Evolutionary conservation across 2,797 vertebrate genomes (phyloP).

Genomic region (Falco peregrinus): DNA sequence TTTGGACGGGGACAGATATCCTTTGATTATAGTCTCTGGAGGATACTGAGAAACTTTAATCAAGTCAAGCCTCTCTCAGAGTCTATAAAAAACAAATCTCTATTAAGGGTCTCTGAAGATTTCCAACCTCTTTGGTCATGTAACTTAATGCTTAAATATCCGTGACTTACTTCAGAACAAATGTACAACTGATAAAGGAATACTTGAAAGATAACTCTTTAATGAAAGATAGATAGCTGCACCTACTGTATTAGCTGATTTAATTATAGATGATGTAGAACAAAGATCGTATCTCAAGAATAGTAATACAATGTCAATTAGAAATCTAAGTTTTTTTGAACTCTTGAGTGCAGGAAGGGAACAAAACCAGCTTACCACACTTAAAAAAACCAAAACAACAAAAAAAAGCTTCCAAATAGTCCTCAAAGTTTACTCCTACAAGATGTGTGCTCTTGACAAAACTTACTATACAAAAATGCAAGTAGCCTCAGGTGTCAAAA

Average conservation of each 20-base stretch:
- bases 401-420: neutral
- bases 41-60: neutral
- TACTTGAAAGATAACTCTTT: slow-evolving; percentile 10
- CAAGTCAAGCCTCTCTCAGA: neutral
- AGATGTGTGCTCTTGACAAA: neutral
- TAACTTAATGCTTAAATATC: neutral
- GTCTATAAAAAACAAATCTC: neutral
- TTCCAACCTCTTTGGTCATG: neutral
- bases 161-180: neutral
- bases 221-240: neutral
- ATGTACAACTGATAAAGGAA: neutral
- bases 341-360: neutral
- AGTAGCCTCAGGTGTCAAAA: neutral
- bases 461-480: neutral
- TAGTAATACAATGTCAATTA: neutral
- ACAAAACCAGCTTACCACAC: neutral
- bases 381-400: neutral
- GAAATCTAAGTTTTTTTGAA: slow-evolving; percentile 11
- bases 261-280: slow-evolving; percentile 1
- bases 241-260: neutral
- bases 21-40: neutral
- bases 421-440: neutral
- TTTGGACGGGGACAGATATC: neutral
- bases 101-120: neutral
- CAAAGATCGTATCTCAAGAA: neutral